Evolutionary conservation across 2,888 invertebrate genomes (phyloP).

Genomic region (Hipparchia semele): DNA sequence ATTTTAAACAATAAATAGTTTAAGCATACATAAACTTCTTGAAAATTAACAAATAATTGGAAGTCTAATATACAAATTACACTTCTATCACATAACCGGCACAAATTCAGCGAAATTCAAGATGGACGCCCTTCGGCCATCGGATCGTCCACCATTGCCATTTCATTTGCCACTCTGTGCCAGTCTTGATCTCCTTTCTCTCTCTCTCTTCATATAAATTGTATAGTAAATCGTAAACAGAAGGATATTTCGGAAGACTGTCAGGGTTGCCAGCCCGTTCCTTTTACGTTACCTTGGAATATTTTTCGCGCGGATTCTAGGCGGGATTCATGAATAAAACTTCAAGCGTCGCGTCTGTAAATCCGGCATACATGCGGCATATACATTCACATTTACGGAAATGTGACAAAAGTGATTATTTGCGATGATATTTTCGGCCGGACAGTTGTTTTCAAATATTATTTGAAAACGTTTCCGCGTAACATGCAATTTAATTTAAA

Average conservation of each 20-base stretch:
- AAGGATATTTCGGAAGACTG: neutral
- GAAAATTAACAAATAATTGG: constrained; percentile 74
- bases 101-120: constrained; percentile 90
- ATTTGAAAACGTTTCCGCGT: too few relatives aligned
- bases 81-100: constrained; percentile 86
- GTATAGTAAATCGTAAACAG: neutral
- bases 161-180: constrained; percentile 23
- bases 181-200: constrained; percentile 14
- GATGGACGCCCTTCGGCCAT: constrained; percentile 90
- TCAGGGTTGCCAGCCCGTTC: neutral
- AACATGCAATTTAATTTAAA: too few relatives aligned
- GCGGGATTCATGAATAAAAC: too few relatives aligned
- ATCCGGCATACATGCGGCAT: too few relatives aligned
- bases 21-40: constrained; percentile 76
- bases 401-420: too few relatives aligned
- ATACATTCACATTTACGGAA: too few relatives aligned
- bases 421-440: too few relatives aligned
- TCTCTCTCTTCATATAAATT: neutral
- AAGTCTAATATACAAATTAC: constrained; percentile 76
- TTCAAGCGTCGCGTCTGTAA: too few relatives aligned
- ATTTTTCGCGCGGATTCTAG: too few relatives aligned
- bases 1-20: constrained; percentile 76
- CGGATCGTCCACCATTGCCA: constrained; percentile 51
- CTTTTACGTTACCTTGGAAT: too few relatives aligned
- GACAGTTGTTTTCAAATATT: too few relatives aligned